Evolutionary conservation across 2,888 invertebrate genomes (phyloP).

Genomic region (Chironomus riparius): DNA sequence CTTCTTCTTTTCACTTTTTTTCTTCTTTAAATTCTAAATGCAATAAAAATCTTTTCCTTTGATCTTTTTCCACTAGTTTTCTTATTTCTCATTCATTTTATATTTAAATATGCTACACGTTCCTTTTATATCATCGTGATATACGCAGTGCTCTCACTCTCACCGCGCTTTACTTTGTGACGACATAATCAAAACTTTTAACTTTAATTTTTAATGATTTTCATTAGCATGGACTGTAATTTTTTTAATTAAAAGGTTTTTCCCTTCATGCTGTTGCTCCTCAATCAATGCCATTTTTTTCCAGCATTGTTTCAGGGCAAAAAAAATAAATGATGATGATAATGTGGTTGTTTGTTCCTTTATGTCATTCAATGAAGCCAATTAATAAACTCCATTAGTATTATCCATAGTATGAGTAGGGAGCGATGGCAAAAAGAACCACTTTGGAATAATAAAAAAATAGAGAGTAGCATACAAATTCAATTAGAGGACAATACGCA

Average conservation of each 20-base stretch:
- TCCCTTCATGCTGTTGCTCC: neutral
- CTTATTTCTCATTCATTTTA: neutral
- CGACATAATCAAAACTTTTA: constrained; percentile 24
- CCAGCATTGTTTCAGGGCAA: neutral
- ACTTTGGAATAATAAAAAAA: neutral
- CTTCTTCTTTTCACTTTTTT: neutral
- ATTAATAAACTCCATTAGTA: constrained; percentile 24
- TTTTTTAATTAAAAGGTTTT: constrained; percentile 23
- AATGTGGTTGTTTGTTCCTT: neutral
- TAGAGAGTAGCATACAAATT: neutral
- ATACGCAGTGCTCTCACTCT: neutral
- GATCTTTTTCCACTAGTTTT: constrained; percentile 28
- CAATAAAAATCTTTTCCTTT: constrained; percentile 26
- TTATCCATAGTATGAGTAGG: neutral
- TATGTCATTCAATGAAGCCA: constrained; percentile 3
- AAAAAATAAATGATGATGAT: neutral
- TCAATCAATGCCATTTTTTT: neutral
- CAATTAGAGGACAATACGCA: constrained; percentile 1
- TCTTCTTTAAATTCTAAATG: constrained; percentile 19
- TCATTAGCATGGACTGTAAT: constrained; percentile 11
- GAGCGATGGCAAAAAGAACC: neutral
- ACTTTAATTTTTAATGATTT: constrained; percentile 14
- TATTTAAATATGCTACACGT: neutral
- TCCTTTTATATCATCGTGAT: neutral
- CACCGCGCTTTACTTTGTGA: neutral